A percentile compares a stretch with the other conserved stretches of the same genome.
Evolutionary conservation across 2,888 invertebrate species (phyloP).

Genomic region (Dioctria linearis): DNA sequence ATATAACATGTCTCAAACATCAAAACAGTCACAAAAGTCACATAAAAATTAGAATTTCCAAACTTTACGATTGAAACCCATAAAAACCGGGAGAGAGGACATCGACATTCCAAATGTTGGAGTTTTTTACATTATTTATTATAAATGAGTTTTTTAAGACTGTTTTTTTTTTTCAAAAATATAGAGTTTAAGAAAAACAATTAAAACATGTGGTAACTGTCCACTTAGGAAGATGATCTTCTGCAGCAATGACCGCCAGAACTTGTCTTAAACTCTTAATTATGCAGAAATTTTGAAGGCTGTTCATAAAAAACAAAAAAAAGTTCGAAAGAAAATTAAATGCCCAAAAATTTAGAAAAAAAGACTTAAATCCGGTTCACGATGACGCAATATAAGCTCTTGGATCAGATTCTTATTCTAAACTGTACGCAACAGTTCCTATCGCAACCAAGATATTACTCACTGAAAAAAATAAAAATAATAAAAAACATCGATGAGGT

Average conservation of each 20-base stretch:
- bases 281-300: constrained; percentile 35
- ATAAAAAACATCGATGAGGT: neutral
- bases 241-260: constrained; percentile 21
- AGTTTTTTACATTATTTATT: no score
- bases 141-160: neutral
- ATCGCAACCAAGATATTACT: constrained; percentile 36
- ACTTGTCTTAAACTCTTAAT: constrained; percentile 12
- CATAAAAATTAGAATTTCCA: no score
- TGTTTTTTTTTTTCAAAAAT: neutral
- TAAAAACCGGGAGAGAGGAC: neutral
- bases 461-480: neutral
- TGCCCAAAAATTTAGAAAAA: constrained; percentile 20
- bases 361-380: constrained; percentile 34
- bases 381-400: constrained; percentile 37
- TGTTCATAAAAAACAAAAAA: neutral
- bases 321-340: constrained; percentile 6
- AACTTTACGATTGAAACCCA: neutral
- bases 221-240: constrained; percentile 8
- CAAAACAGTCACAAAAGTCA: no score
- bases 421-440: constrained; percentile 6
- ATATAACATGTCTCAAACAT: no score
- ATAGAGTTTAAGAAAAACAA: neutral
- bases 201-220: constrained; percentile 42
- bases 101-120: neutral
- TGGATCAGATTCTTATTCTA: constrained; percentile 31